Conservation (phyloP, 2,888 invertebrate genomes). For the Nemotelus pantherinus region DNA sequence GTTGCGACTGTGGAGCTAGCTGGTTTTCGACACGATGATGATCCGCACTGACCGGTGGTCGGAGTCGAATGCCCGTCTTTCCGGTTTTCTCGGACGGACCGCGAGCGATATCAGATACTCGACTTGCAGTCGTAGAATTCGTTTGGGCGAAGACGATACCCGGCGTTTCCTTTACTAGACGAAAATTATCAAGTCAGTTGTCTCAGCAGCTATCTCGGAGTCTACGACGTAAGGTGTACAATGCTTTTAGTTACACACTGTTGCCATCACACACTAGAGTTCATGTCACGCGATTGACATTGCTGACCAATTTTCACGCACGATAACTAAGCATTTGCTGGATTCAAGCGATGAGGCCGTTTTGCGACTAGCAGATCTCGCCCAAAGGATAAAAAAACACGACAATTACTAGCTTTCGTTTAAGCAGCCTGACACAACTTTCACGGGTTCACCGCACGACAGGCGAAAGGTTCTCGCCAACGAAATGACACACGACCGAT, state of each 20-base stretch:
- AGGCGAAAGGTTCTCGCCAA: neutral
- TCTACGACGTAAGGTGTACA: neutral
- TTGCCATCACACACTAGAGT: conserved; percentile 19
- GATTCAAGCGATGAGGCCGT: too few species aligned
- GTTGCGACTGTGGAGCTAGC: neutral
- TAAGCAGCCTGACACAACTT: neutral
- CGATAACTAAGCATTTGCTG: conserved; percentile 13
- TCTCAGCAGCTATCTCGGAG: too few species aligned
- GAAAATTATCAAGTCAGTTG: too few species aligned
- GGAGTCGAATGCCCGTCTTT: neutral
- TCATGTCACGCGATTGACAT: conserved; percentile 15
- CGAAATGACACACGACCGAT: conserved; percentile 5
- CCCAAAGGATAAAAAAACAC: neutral
- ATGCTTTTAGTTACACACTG: conserved; percentile 11
- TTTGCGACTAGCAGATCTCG: neutral
- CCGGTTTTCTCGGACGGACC: neutral
- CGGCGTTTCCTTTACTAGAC: too few species aligned
- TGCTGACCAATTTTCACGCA: conserved; percentile 28
- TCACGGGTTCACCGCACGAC: too few species aligned
- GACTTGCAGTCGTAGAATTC: too few species aligned
- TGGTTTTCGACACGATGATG: neutral
- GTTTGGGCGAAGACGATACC: too few species aligned
- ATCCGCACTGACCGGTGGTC: neutral
- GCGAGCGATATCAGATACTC: neutral
- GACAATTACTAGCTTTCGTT: neutral